Evolutionary conservation across 2,797 vertebrate genomes (phyloP).

Genomic region (Propithecus perrieri): DNA sequence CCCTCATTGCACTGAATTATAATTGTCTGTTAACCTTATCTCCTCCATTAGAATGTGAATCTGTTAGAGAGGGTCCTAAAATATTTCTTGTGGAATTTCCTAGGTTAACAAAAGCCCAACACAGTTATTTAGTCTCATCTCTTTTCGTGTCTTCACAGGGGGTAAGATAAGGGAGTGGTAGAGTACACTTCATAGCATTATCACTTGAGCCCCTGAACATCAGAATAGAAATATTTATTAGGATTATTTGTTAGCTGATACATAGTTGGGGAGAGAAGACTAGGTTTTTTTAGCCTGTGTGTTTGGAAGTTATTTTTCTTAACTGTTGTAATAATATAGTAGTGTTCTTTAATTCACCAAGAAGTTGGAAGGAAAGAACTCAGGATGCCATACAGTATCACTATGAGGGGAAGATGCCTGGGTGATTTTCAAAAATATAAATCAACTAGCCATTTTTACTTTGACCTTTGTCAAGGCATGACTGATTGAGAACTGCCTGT

Average conservation of each 20-base stretch:
- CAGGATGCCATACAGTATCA: not conserved
- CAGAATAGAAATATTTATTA: not conserved
- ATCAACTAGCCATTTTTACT: not conserved
- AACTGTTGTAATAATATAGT: not conserved
- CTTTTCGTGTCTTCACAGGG: not conserved
- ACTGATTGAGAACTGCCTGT: not conserved
- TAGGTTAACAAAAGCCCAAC: not conserved
- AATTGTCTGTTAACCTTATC: slow-evolving; percentile 47
- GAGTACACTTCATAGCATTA: not conserved
- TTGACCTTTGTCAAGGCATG: not conserved
- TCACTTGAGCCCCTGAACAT: not conserved
- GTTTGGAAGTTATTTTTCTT: not conserved
- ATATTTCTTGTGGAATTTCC: slow-evolving; percentile 1
- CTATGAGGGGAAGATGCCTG: not conserved
- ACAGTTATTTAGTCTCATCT: not conserved
- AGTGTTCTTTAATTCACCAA: not conserved
- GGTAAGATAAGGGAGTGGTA: not conserved
- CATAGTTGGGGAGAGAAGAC: not conserved
- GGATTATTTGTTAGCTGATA: not conserved
- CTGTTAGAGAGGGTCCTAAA: not conserved
- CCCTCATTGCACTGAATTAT: not conserved
- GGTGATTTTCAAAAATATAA: not conserved
- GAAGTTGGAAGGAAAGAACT: not conserved
- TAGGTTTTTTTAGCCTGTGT: not conserved
- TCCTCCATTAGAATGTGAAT: not conserved